phyloP scores from a whole-genome alignment of 1,140 invertebrate species.

The Brachionus angularis region DNA sequence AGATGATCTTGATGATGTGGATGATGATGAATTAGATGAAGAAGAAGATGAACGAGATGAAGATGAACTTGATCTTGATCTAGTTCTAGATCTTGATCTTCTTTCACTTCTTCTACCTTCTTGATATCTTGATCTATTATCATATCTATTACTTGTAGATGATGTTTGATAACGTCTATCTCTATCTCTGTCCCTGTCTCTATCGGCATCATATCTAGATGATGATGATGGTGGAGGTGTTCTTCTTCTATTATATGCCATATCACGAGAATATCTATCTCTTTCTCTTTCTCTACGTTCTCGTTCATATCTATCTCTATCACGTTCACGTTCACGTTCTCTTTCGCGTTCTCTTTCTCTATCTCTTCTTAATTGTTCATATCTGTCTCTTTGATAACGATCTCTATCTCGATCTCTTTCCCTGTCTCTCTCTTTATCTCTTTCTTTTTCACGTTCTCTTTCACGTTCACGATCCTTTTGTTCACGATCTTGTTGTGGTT shows the following conservation, averaged over 20 bases:
- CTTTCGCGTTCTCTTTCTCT: background rate
- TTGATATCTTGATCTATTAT: background rate
- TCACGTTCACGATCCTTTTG: background rate
- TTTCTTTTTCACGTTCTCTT: background rate
- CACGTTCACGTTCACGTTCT: background rate
- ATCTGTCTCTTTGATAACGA: background rate
- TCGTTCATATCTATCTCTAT: background rate
- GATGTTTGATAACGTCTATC: too few relatives aligned
- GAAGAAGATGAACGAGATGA: background rate
- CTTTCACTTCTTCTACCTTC: background rate
- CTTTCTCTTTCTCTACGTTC: background rate
- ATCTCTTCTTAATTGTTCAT: too few relatives aligned
- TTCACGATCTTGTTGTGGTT: too few relatives aligned
- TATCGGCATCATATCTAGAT: background rate
- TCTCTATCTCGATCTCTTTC: background rate
- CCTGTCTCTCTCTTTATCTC: constrained; percentile 11
- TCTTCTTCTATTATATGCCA: background rate
- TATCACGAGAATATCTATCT: background rate
- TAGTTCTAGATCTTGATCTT: background rate
- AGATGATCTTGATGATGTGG: background rate
- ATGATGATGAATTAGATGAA: background rate
- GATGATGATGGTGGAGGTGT: too few relatives aligned
- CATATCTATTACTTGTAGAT: too few relatives aligned
- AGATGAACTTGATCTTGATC: constrained; percentile 21
- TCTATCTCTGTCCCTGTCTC: background rate